Percentiles rank a stretch among this genome's conserved stretches.
These are phyloP conservation scores for Chrysochloris asiatica DNA, from an alignment of 2,113 vertebrate genomes.

Conservation along the genomic window DNA sequence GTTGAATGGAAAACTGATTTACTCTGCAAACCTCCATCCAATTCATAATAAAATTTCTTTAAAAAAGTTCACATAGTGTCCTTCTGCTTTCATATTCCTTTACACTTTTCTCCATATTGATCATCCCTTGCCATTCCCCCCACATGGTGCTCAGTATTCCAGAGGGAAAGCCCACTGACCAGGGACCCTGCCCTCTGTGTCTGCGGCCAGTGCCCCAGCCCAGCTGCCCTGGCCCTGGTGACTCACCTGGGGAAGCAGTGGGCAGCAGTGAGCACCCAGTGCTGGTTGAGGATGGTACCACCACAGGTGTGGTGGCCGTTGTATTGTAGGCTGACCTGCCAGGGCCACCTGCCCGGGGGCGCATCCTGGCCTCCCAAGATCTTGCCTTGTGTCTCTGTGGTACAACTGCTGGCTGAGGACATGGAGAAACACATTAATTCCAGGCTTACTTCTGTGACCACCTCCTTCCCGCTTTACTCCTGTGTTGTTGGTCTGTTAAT, in stretches of 20 bases:
- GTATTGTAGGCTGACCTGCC: conserved; percentile 87
- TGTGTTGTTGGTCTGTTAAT: neutral
- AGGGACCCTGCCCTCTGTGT: rapidly evolving
- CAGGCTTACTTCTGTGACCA: neutral
- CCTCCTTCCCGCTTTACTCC: neutral
- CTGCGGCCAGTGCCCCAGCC: rapidly evolving
- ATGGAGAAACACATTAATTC: neutral
- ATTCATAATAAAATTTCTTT: too few relatives aligned
- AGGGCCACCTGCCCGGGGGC: conserved; percentile 80
- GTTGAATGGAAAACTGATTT: too few relatives aligned
- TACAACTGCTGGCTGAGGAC: neutral
- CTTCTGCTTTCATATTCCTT: neutral
- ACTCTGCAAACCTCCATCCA: too few relatives aligned
- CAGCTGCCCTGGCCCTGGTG: neutral
- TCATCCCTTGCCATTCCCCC: neutral
- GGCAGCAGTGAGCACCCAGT: conserved; percentile 87
- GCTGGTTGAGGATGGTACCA: conserved; percentile 81
- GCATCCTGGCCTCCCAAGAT: conserved; percentile 84
- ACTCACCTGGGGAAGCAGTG: conserved; percentile 87
- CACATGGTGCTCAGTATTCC: neutral
- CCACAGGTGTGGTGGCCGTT: conserved; percentile 83
- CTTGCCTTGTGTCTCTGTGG: conserved; percentile 45
- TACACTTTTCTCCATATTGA: neutral
- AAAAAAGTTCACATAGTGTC: neutral
- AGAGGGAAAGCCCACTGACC: neutral